These are phyloP conservation scores for Nixonia krombeini DNA, from an alignment of 1,140 invertebrate species.

Conservation along the genomic window DNA sequence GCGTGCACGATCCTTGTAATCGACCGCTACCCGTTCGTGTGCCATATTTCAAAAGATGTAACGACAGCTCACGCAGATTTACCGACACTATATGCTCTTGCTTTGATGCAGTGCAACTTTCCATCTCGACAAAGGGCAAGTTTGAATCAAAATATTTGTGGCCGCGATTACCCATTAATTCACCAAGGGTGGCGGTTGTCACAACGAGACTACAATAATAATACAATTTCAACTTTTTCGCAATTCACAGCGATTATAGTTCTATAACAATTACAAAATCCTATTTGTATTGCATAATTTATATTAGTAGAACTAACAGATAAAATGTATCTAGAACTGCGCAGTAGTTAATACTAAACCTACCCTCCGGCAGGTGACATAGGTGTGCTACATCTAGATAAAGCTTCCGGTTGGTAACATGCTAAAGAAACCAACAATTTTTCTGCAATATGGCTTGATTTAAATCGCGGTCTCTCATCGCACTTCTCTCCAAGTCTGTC, in stretches of 20 bases:
- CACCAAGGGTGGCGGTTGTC: constrained; percentile 62
- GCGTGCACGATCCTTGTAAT: constrained; percentile 71
- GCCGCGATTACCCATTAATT: constrained; percentile 64
- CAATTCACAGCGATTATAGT: too few relatives aligned
- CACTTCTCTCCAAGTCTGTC: constrained; percentile 75
- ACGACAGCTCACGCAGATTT: constrained; percentile 85
- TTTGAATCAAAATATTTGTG: constrained; percentile 61
- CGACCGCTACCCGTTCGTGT: constrained; percentile 67
- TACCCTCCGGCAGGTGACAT: constrained; percentile 79
- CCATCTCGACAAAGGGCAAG: constrained; percentile 85
- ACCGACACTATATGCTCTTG: constrained; percentile 90
- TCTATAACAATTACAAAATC: too few relatives aligned
- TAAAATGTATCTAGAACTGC: constrained; percentile 1
- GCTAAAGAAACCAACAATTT: constrained; percentile 83
- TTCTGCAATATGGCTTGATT: constrained; percentile 79
- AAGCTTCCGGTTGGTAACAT: constrained; percentile 88
- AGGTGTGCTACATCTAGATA: constrained; percentile 86
- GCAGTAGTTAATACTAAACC: too few relatives aligned
- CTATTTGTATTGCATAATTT: too few relatives aligned
- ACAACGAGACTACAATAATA: constrained; percentile 52
- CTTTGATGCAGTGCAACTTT: constrained; percentile 87
- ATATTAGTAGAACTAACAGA: not conserved
- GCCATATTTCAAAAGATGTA: constrained; percentile 83
- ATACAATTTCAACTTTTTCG: constrained; percentile 8
- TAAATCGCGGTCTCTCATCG: constrained; percentile 76